A percentile compares a stretch with the other conserved stretches of the same genome.
These are phyloP conservation scores for Tenthredo amoena DNA, from an alignment of 2,888 invertebrate species.

Conservation along the genomic window DNA sequence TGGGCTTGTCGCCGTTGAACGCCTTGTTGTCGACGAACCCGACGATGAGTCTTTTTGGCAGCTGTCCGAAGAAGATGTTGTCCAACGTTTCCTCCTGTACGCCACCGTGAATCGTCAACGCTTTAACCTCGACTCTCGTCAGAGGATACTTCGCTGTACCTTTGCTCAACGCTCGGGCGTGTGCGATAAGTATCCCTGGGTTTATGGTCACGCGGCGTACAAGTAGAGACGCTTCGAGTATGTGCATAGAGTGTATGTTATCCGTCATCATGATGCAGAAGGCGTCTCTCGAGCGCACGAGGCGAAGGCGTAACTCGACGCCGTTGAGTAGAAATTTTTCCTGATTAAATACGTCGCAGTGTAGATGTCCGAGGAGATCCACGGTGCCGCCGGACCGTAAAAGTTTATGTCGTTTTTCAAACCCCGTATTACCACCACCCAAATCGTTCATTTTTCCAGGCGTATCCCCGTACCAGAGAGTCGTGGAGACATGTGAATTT, in stretches of 20 bases:
- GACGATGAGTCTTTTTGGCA: constrained; percentile 65
- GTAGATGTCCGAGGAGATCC: constrained; percentile 58
- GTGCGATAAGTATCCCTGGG: constrained; percentile 62
- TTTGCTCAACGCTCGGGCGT: constrained; percentile 61
- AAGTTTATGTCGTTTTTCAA: too few relatives aligned
- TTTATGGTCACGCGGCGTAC: constrained; percentile 59
- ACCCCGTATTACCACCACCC: too few relatives aligned
- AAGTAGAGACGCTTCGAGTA: constrained; percentile 60
- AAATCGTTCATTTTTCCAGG: too few relatives aligned
- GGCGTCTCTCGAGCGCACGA: constrained; percentile 58
- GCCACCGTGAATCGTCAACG: neutral
- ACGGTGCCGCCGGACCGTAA: neutral
- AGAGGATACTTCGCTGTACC: constrained; percentile 59
- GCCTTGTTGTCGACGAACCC: constrained; percentile 59
- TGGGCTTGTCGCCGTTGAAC: constrained; percentile 56
- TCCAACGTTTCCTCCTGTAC: constrained; percentile 61
- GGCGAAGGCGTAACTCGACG: constrained; percentile 58
- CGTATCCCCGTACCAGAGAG: too few relatives aligned
- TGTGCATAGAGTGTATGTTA: constrained; percentile 54
- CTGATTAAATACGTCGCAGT: constrained; percentile 62
- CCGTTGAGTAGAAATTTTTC: constrained; percentile 62
- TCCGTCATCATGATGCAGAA: constrained; percentile 57
- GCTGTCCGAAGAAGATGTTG: constrained; percentile 62
- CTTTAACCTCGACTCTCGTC: constrained; percentile 7
- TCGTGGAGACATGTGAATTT: too few relatives aligned